phyloP scores from a whole-genome alignment of 2,113 vertebrate species.

The Nothobranchius kuhntae region DNA sequence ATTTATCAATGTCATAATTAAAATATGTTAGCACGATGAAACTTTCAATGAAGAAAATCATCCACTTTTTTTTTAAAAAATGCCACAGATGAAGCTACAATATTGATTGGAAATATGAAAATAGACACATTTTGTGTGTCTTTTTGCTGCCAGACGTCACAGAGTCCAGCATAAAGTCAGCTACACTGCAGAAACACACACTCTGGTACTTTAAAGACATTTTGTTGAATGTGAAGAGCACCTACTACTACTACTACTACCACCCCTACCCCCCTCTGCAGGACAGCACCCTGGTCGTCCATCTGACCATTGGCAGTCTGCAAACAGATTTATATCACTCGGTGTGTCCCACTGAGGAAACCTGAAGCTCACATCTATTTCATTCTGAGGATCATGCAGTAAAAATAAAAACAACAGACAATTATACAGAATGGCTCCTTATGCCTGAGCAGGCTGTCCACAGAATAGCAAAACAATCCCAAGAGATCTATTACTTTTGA shows the following conservation, averaged over 20 bases:
- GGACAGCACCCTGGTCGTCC: conserved; percentile 7
- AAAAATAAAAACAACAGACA: conserved; percentile 11
- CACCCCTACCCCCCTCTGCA: background rate
- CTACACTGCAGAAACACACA: too few relatives aligned
- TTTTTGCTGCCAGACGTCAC: too few relatives aligned
- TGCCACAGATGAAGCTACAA: too few relatives aligned
- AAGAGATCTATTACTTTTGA: conserved; percentile 2
- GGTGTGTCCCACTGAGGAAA: conserved; percentile 1
- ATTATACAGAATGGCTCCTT: conserved; percentile 31
- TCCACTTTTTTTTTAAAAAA: too few relatives aligned
- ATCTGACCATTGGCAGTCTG: conserved; percentile 3
- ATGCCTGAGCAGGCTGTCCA: conserved; percentile 24
- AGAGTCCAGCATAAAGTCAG: too few relatives aligned
- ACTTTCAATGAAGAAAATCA: too few relatives aligned
- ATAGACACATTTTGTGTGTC: too few relatives aligned
- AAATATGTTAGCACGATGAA: too few relatives aligned
- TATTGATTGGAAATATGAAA: too few relatives aligned
- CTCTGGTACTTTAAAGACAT: conserved; percentile 13
- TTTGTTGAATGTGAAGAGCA: conserved; percentile 3
- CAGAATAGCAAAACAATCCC: conserved; percentile 23
- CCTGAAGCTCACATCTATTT: conserved; percentile 19
- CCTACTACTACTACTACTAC: conserved; percentile 4
- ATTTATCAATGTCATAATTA: too few relatives aligned
- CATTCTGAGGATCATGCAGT: conserved; percentile 33
- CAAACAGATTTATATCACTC: conserved; percentile 35